Base-by-base conservation (phyloP, 1,140 invertebrate genomes). In the Grapholita molesta region DNA sequence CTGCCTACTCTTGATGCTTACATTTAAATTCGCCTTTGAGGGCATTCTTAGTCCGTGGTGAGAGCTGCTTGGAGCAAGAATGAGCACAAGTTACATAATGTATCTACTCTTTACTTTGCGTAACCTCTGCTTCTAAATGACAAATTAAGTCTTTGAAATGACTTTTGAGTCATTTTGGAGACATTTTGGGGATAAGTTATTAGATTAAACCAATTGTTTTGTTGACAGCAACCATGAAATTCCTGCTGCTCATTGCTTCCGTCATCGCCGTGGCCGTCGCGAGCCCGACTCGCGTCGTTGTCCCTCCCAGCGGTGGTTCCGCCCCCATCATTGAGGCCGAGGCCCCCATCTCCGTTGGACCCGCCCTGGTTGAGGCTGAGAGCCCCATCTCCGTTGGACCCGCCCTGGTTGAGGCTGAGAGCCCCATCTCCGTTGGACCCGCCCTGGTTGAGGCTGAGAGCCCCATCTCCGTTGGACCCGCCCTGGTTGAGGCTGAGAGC, bases 201-300 rank as follows among this genome's bases (percentile, higher is more conserved):
- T 9, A 52, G 2, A 1, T 15, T 4, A 23, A 24, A 8, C 12
- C 12, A 21, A 12, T 0, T 15, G 1, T 61, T 61, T 28, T 28
- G 12, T 61, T 61, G 11, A 8, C 76, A 77, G 76, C 64, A 64
- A 75, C 66, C 18, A 77, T 77, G 76, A 77, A 73, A 70, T 73
- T 68, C 66, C 42, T 77, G 21, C 66, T 77, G 28, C 66, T 75
- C 28, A 21, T 72, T 64, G 70, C 72, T 53, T 64, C 76, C 52
- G 57, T 75, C 32, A 18, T 73, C 32, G 76, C 73, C 66, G 53
- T 75, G 69, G 76, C 76, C 48, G 69, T 78, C 3, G 76, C 73
- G 23, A 55, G 65, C 67, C 73, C 76, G 21, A 64, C 64, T 23
- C 66, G 67, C 52, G 64, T 23, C 48, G 8, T 73, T 0, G 67